Base-by-base conservation (phyloP, 2,797 vertebrate species). In the Staurois parvus region DNA sequence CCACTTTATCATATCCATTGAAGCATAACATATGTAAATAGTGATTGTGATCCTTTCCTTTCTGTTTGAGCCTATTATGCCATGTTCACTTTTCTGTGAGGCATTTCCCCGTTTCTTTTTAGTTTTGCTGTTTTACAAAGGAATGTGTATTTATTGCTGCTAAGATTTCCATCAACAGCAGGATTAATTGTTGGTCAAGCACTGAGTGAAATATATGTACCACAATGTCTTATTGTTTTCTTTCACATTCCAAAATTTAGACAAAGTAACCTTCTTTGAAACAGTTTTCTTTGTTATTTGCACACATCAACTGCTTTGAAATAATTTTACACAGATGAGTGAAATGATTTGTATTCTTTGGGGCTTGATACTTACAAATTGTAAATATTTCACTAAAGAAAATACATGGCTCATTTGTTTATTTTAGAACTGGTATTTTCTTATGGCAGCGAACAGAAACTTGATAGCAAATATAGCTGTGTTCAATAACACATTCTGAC, bases 161-260 rank as follows among this genome's bases (percentile, higher is more conserved):
- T 62, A 80, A 81, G 42, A 74, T 78, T 74, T 83, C 85, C 52
- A 77, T 86, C 85, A 86, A 70, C 85, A 78, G 37, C 26, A 73
- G 73, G 80, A 86, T 86, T 86, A 83, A 73, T 83, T 78, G 72
- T 82, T 82, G 29, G 82, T 34, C 30, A 86, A 86, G 69, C 42
- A 86, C 56, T 86, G 85, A 83, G 59, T 83, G 85, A 86, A 76
- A 78, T 74, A 67, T 86, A 32, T 79, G 75, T 73, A 86, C 37
- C n/a, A 32, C 64, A 79, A 83, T 86, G 68, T 77, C 30, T 34
- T 52, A 67, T 28, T 86, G 75, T 79, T 86, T 83, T 72, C 42
- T 77, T 86, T 86, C 37, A 64, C 75, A 83, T 86, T 83, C 78
- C 59, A 40, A 74, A 82, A 68, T 48, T 24, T 32, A 78, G 29